These are phyloP conservation scores for Hylia prasina DNA, from an alignment of 2,113 vertebrate genomes.

Conservation along the genomic window DNA sequence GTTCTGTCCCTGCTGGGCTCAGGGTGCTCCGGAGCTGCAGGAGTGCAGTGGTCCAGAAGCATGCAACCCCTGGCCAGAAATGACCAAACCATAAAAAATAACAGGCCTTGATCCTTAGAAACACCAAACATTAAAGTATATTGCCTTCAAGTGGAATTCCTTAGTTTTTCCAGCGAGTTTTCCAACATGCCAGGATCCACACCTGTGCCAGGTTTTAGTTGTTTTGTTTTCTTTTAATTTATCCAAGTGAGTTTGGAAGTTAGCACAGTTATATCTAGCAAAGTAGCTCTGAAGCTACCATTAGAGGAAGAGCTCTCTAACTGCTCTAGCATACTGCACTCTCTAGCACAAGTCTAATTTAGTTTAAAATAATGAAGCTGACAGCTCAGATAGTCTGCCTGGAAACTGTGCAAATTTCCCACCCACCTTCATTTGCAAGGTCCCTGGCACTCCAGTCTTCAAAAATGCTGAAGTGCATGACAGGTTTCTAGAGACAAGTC, in stretches of 20 bases:
- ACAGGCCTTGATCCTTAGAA: neutral
- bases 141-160: neutral
- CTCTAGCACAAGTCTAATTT: slow-evolving; percentile 48
- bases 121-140: neutral
- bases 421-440: slow-evolving; percentile 52
- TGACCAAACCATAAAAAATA: neutral
- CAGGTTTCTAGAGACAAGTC: slow-evolving; percentile 17
- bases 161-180: neutral
- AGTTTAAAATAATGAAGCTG: slow-evolving; percentile 52
- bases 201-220: neutral
- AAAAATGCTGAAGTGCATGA: neutral
- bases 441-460: slow-evolving; percentile 28
- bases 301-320: slow-evolving; percentile 4
- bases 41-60: neutral
- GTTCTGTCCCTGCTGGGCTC: neutral
- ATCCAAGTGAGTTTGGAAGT: neutral
- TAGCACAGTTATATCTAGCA: neutral
- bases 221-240: neutral
- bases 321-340: neutral
- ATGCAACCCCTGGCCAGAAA: neutral
- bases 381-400: slow-evolving; percentile 55
- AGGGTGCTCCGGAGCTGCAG: rapidly evolving
- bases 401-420: slow-evolving; percentile 53
- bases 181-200: neutral
- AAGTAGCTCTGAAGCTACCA: neutral